Evolutionary conservation across 1,140 invertebrate genomes (phyloP).

Genomic region (Thaumetopoea pityocampa): DNA sequence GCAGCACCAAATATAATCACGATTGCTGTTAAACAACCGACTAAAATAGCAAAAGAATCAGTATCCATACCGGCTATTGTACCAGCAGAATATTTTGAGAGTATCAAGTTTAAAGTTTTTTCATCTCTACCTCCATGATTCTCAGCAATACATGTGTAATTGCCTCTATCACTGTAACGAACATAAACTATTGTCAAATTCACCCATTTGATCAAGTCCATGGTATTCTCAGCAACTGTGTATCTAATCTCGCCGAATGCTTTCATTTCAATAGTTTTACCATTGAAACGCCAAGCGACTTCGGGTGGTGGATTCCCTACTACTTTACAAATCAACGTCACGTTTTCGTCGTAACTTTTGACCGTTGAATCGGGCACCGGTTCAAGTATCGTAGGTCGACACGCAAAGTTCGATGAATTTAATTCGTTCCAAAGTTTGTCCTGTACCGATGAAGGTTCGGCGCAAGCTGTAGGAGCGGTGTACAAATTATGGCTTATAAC

Average conservation of each 20-base stretch:
- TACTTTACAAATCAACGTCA: slow-evolving; percentile 88
- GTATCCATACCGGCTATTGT: slow-evolving; percentile 59
- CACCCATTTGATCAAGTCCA: slow-evolving; percentile 80
- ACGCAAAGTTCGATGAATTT: slow-evolving; percentile 86
- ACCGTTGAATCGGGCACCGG: slow-evolving; percentile 73
- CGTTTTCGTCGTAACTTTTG: slow-evolving; percentile 80
- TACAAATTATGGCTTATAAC: slow-evolving; percentile 83
- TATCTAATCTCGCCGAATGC: slow-evolving; percentile 74
- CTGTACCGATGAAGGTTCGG: slow-evolving; percentile 79
- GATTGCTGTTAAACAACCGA: slow-evolving; percentile 71
- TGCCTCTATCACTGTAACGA: slow-evolving; percentile 85
- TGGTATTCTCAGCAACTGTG: slow-evolving; percentile 65
- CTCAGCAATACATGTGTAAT: slow-evolving; percentile 90
- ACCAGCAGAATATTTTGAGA: slow-evolving; percentile 73
- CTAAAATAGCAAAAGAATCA: slow-evolving; percentile 72
- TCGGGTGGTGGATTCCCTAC: slow-evolving; percentile 85
- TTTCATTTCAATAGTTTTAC: slow-evolving; percentile 76
- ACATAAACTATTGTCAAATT: slow-evolving; percentile 87
- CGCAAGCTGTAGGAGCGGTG: slow-evolving; percentile 83
- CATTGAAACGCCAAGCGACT: slow-evolving; percentile 84
- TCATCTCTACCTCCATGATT: slow-evolving; percentile 90
- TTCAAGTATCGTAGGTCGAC: slow-evolving; percentile 83
- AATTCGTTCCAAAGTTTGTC: slow-evolving; percentile 85
- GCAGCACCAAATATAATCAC: slow-evolving; percentile 79
- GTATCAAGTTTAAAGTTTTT: slow-evolving; percentile 81